phyloP scores from a whole-genome alignment of 1,140 invertebrate genomes.

The Heterodera schachtii region DNA sequence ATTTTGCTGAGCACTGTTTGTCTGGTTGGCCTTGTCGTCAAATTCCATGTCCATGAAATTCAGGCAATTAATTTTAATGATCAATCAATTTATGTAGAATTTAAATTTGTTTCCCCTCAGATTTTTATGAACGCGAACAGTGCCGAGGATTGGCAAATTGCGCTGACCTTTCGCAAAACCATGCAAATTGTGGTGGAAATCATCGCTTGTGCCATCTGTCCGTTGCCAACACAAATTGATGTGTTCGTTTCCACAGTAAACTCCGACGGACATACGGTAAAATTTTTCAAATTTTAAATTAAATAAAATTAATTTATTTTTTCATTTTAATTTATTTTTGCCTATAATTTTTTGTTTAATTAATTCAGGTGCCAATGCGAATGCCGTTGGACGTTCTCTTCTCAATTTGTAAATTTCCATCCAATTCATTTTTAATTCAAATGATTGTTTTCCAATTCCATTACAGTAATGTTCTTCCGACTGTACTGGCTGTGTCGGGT shows the following conservation, averaged over 20 bases:
- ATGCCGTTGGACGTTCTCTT: conserved; percentile 66
- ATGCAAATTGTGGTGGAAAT: conserved; percentile 68
- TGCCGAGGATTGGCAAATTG: conserved; percentile 99
- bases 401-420: conserved; percentile 44
- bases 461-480: conserved; percentile 69
- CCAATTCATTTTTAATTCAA: conserved; percentile 18
- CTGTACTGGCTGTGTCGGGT: conserved; percentile 98
- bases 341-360: too few species aligned
- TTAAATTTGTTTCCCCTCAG: conserved; percentile 70
- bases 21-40: conserved; percentile 94
- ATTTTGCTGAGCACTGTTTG: conserved; percentile 98
- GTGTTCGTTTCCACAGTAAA: conserved; percentile 93
- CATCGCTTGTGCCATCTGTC: conserved; percentile 91
- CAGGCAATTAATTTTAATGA: too few species aligned
- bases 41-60: conserved; percentile 99
- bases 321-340: too few species aligned
- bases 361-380: conserved; percentile 24
- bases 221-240: conserved; percentile 90
- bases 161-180: conserved; percentile 85
- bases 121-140: conserved; percentile 99
- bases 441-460: background rate
- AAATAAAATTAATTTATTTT: too few species aligned
- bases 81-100: too few species aligned
- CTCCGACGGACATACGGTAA: conserved; percentile 72
- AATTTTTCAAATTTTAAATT: too few species aligned